These are phyloP conservation scores for Pangasius larnaudii DNA, from an alignment of 2,797 vertebrate species.

Conservation along the genomic window DNA sequence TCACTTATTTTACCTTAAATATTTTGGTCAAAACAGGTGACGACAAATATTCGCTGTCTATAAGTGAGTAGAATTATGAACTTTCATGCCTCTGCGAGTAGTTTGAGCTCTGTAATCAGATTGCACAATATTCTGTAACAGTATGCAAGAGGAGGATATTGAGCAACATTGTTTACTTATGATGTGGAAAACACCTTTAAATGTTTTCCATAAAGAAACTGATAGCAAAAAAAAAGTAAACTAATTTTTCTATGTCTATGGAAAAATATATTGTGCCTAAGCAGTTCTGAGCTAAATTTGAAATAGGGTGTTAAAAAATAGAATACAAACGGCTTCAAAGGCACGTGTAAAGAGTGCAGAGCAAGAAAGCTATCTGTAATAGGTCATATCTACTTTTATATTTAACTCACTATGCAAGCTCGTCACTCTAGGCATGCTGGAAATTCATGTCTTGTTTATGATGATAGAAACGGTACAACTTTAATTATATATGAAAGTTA, in stretches of 20 bases:
- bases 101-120: conserved; percentile 6
- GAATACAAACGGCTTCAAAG: background rate
- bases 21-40: background rate
- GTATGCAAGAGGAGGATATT: conserved; percentile 32
- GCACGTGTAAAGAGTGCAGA: background rate
- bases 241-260: background rate
- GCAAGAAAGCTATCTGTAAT: background rate
- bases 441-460: background rate
- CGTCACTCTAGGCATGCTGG: background rate
- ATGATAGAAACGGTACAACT: background rate
- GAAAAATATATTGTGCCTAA: background rate
- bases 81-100: background rate
- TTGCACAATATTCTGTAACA: background rate
- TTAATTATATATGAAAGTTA: conserved; percentile 16
- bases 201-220: conserved; percentile 14
- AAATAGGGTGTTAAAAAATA: background rate
- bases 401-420: background rate
- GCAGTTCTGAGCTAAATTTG: background rate
- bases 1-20: background rate
- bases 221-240: background rate
- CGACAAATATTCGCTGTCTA: background rate
- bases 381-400: background rate
- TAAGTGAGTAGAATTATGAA: background rate
- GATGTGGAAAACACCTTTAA: conserved; percentile 20
- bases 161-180: conserved; percentile 2